Percentiles rank a stretch among this genome's conserved stretches.
These are phyloP conservation scores for Brotula barbata DNA, from an alignment of 2,797 vertebrate genomes.

Conservation along the genomic window DNA sequence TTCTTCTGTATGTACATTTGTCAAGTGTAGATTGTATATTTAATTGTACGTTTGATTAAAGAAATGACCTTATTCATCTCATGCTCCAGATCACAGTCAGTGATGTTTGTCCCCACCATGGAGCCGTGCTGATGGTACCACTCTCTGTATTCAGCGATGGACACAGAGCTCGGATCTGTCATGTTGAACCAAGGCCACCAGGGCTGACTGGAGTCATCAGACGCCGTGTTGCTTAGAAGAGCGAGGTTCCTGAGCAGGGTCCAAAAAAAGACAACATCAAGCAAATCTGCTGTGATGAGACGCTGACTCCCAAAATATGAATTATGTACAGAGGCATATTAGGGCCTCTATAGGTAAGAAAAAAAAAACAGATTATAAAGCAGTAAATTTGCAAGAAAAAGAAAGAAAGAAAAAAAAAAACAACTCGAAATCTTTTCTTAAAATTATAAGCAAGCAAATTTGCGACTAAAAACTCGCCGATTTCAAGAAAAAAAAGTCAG, in stretches of 20 bases:
- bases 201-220: slow-evolving; percentile 44
- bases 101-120: slow-evolving; percentile 67
- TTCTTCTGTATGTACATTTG: too few relatives aligned
- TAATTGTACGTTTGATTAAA: too few relatives aligned
- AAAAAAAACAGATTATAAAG: too few relatives aligned
- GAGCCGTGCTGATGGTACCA: slow-evolving; percentile 75
- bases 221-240: slow-evolving; percentile 54
- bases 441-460: too few relatives aligned
- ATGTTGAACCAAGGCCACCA: slow-evolving; percentile 72
- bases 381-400: too few relatives aligned
- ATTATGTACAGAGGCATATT: not conserved
- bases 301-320: not conserved
- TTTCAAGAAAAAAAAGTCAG: too few relatives aligned
- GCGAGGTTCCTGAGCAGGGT: slow-evolving; percentile 72
- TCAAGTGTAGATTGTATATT: too few relatives aligned
- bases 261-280: not conserved
- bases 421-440: too few relatives aligned
- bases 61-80: slow-evolving; percentile 81
- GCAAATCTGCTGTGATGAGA: not conserved
- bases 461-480: too few relatives aligned
- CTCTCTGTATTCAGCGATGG: slow-evolving; percentile 75
- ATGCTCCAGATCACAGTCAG: slow-evolving; percentile 77
- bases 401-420: too few relatives aligned
- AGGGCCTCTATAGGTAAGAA: too few relatives aligned
- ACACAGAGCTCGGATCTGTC: slow-evolving; percentile 71